Base-by-base conservation (phyloP, 2,797 vertebrate genomes). In the Clangula hyemalis region DNA sequence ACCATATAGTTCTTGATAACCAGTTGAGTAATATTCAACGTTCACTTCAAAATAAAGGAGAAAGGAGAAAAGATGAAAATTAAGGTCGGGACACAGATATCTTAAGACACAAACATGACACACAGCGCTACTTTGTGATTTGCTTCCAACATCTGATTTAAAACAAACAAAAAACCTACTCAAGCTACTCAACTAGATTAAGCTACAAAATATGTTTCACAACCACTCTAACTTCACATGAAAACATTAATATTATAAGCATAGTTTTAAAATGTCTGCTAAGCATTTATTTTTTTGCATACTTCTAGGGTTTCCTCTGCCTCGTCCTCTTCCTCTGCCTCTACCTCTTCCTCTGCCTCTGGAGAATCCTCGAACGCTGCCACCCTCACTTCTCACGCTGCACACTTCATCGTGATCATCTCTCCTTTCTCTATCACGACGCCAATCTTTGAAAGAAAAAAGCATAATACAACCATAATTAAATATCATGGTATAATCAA, bases 321-420 rank as follows among this genome's bases (percentile, higher is more conserved):
- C 98, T 53, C 98, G 98, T 82, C 98, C 99, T 98, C 99, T 98
- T n/a, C 99, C 99, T 15, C 99, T 97, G 18, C 99, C 99, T 2
- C 98, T 97, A 0, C 98, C 98, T 97, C 98, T 98, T 82, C 98
- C 99, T 88, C 99, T 95, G 71, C 99, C 98, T 89, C 99, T 97
- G 27, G 98, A 97, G 66, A 97, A 97, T 25, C 98, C 99, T 8
- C 98, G 98, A 56, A 97, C 36, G 22, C 95, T 95, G 36, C 98
- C 97, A 8, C 98, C 94, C 36, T 99, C 99, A 4, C 98, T 99
- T 85, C 98, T 98, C 70, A 98, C 91, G 16, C 98, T 98, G 89
- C 97, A 94, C 10, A 98, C 85, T 57, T 99, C 99, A 10, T 99
- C 98, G 0, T 97, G 97, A 45, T 98, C 98, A 20, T 99, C 98